A percentile compares a stretch with the other conserved stretches of the same genome.
These are phyloP conservation scores for Todus mexicanus DNA, from an alignment of 2,797 vertebrate genomes.

Conservation along the genomic window DNA sequence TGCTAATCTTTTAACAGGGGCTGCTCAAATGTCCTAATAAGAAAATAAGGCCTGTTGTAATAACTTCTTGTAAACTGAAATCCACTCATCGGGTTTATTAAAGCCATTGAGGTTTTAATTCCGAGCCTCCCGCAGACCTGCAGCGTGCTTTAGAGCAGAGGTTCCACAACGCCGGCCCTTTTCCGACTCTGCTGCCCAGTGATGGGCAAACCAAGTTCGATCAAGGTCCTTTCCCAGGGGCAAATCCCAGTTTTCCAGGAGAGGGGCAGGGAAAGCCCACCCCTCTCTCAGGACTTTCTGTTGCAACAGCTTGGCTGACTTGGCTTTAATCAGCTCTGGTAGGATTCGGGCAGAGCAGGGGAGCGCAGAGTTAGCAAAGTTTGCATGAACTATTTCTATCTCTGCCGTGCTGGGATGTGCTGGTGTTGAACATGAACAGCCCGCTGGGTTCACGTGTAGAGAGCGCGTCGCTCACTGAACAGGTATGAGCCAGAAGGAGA, in stretches of 20 bases:
- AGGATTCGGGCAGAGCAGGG: neutral
- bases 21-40: neutral
- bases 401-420: neutral
- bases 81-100: neutral
- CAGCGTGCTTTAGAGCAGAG: neutral
- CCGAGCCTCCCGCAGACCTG: neutral
- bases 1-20: neutral
- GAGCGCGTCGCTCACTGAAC: neutral
- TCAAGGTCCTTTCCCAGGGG: neutral
- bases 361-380: neutral
- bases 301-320: rapidly evolving
- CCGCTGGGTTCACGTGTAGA: too few species aligned
- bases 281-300: neutral
- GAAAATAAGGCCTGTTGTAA: neutral
- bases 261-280: neutral
- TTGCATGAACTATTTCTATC: neutral
- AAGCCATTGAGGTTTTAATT: neutral
- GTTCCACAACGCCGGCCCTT: neutral
- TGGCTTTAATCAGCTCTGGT: neutral
- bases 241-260: neutral
- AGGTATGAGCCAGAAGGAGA: neutral
- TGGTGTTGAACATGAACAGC: neutral
- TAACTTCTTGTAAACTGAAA: neutral
- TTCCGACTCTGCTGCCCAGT: rapidly evolving
- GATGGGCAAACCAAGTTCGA: neutral